These are phyloP conservation scores for Willisornis vidua DNA, from an alignment of 2,113 vertebrate species.

Conservation along the genomic window DNA sequence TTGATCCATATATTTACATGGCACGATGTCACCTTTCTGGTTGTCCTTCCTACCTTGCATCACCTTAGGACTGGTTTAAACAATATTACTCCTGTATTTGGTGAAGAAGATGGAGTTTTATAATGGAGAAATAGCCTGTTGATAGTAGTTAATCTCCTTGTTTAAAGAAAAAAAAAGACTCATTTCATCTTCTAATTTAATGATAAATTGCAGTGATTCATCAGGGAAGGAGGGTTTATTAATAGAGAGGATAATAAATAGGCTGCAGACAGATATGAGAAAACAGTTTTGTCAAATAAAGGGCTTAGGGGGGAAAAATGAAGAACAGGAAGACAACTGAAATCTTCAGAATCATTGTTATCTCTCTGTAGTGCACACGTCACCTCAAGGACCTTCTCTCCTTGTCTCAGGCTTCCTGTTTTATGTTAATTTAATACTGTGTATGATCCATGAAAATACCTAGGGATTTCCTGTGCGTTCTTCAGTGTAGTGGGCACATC, in stretches of 20 bases:
- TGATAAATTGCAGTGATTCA: conserved; percentile 49
- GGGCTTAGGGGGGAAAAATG: background rate
- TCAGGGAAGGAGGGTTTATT: conserved; percentile 34
- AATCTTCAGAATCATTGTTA: background rate
- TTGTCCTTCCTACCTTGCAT: background rate
- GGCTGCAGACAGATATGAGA: background rate
- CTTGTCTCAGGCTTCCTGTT: background rate
- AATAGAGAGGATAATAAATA: conserved; percentile 15
- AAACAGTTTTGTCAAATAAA: conserved; percentile 39
- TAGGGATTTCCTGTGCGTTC: background rate
- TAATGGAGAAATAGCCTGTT: conserved; percentile 48
- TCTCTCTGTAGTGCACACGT: background rate
- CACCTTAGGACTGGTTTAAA: background rate
- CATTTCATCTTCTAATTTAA: conserved; percentile 47
- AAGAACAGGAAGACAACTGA: background rate
- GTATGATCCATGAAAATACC: background rate
- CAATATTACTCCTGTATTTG: background rate
- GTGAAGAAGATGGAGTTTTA: conserved; percentile 23
- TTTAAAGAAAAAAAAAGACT: conserved; percentile 20
- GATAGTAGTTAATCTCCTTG: conserved; percentile 45
- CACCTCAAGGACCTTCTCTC: background rate
- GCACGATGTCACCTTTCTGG: background rate
- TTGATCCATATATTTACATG: background rate
- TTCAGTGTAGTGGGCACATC: background rate
- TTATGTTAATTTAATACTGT: background rate